Percentiles rank a stretch among this genome's conserved stretches.
Conservation (phyloP, 2,113 vertebrate genomes). For the Miniopterus natalensis region DNA sequence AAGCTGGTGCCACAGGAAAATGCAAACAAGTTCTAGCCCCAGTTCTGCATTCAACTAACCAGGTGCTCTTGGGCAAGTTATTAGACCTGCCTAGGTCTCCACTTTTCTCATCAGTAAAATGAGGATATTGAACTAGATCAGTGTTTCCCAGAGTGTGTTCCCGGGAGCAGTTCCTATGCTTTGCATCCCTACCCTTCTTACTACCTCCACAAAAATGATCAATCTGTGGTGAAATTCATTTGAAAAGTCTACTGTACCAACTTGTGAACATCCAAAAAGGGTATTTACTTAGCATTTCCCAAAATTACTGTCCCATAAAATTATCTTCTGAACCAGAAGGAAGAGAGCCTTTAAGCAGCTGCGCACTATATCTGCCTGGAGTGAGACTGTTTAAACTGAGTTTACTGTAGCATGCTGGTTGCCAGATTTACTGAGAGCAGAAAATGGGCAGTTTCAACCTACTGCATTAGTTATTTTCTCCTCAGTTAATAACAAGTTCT, state of each 20-base stretch:
- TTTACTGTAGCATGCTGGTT: not conserved
- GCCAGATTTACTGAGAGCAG: not conserved
- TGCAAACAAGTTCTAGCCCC: not conserved
- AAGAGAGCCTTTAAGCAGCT: not conserved
- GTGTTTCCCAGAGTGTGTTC: not conserved
- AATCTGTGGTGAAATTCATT: not conserved
- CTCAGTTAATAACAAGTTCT: constrained; percentile 55
- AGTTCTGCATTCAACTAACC: not conserved
- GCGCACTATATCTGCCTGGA: not conserved
- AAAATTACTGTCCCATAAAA: not conserved
- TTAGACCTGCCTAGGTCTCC: not conserved
- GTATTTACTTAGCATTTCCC: not conserved
- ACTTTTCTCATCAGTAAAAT: not conserved
- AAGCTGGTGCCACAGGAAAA: too few species aligned
- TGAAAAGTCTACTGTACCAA: not conserved
- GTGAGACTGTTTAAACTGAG: not conserved
- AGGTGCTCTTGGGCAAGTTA: not conserved
- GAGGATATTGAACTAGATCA: not conserved
- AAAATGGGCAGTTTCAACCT: not conserved
- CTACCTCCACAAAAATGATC: not conserved
- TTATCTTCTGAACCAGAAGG: constrained; percentile 7
- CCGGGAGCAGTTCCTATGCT: not conserved
- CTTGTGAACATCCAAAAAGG: not conserved
- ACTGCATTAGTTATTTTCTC: constrained; percentile 42
- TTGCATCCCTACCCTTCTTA: not conserved